Evolutionary conservation across 1,140 invertebrate species (phyloP).

Genomic region (Drosophila equinoxialis): DNA sequence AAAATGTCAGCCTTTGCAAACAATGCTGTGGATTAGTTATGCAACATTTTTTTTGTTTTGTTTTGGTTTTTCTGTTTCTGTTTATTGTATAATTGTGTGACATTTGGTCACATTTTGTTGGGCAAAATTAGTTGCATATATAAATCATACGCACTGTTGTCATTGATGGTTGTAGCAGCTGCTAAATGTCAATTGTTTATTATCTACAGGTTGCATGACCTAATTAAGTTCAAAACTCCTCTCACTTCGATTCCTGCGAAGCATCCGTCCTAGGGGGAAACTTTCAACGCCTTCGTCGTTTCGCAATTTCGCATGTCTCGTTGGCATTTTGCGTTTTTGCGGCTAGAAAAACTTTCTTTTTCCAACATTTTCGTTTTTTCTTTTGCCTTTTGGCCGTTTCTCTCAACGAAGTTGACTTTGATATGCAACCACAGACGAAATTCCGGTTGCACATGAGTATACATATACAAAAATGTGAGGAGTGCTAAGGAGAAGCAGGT

Average conservation of each 20-base stretch:
- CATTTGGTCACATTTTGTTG: slow-evolving; percentile 52
- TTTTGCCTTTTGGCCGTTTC: slow-evolving; percentile 35
- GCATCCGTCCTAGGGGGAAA: background rate
- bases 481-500: slow-evolving; percentile 4
- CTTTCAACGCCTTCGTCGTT: background rate
- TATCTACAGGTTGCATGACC: slow-evolving; percentile 53
- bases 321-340: slow-evolving; percentile 53
- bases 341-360: slow-evolving; percentile 72
- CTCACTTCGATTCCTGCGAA: background rate
- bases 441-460: slow-evolving; percentile 75
- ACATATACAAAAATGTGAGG: slow-evolving; percentile 16
- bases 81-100: slow-evolving; percentile 46
- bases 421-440: slow-evolving; percentile 62
- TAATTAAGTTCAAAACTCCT: slow-evolving; percentile 49
- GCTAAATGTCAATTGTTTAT: slow-evolving; percentile 54
- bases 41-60: slow-evolving; percentile 34
- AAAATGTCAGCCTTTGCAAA: slow-evolving; percentile 70
- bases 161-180: slow-evolving; percentile 25
- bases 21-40: slow-evolving; percentile 64
- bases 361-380: slow-evolving; percentile 13
- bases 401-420: slow-evolving; percentile 55
- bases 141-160: slow-evolving; percentile 77
- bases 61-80: slow-evolving; percentile 24
- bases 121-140: slow-evolving; percentile 29
- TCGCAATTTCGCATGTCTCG: background rate